Base-by-base conservation (phyloP, 2,113 vertebrate genomes). In the Perca flavescens region DNA sequence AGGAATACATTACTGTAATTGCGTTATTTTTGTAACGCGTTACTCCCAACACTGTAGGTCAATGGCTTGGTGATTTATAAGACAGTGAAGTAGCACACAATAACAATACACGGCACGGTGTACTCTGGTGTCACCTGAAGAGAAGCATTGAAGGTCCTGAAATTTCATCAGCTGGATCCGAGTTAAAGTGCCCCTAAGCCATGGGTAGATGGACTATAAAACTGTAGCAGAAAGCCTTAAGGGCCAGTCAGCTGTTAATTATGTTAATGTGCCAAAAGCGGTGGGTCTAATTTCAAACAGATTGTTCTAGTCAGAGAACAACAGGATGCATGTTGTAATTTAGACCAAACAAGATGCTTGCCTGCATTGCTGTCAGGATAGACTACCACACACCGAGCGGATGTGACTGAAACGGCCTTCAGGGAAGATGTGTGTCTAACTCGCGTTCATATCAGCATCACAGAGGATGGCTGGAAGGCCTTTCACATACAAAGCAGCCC, bases 201-300 rank as follows among this genome's bases (percentile, higher is more conserved):
- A 46, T 2, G 14, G 12, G 63, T 21, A 46, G 67, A 74, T 53
- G 66, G 63, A 69, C 36, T 14, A 43, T 40, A 65, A 84, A 86
- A 76, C 19, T 84, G 84, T 79, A 60, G 63, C 74, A 87, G 79
- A 86, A 85, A 76, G 66, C 85, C 85, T 80, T 15, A 28, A 80
- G 89, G 77, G 76, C 34, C 66, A 69, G 62, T 83, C 52, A 80
- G 80, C 67, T 77, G 88, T 76, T 72, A 70, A 84, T 79, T 83
- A 82, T 79, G 83, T 70, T 79, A 87, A 80, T 85, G 79, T 74
- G 88, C 57, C 84, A 80, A 89, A 82, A 40, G 87, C 63, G 84
- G 88, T 80, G 60, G 75, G 73, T 72, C 78, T 94, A 90, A 93
- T 92, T 92, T 83, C 74, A 79, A 91, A 84, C 93, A 95, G 93